Conservation (phyloP, 2,888 invertebrate genomes). For the Lydus trimaculatus region DNA sequence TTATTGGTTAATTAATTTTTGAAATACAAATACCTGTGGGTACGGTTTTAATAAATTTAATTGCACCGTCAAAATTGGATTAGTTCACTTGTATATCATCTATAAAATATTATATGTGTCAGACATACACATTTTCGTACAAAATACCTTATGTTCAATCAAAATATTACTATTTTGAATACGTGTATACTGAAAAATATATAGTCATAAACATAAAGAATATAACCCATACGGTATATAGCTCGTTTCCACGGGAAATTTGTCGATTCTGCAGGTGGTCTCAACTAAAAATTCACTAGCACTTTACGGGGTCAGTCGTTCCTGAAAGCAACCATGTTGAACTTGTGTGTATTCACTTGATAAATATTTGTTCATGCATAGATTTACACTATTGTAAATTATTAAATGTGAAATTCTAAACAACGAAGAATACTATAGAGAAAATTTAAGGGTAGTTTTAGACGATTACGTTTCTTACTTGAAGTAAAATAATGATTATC, state of each 20-base stretch:
- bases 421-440: background rate
- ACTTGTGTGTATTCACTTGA: constrained; percentile 20
- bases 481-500: constrained; percentile 12
- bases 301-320: constrained; percentile 32
- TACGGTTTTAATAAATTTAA: constrained; percentile 6
- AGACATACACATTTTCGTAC: background rate
- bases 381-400: constrained; percentile 16
- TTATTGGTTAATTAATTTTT: constrained; percentile 11
- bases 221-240: constrained; percentile 31
- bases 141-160: constrained; percentile 12
- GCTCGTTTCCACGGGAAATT: constrained; percentile 29
- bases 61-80: constrained; percentile 6
- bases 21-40: background rate
- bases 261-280: constrained; percentile 32
- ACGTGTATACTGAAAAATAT: constrained; percentile 28
- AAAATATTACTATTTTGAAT: constrained; percentile 29
- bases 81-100: constrained; percentile 3
- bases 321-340: constrained; percentile 20
- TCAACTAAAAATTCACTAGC: constrained; percentile 25
- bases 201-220: constrained; percentile 31
- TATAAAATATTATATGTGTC: constrained; percentile 1
- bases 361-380: constrained; percentile 29
- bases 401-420: background rate
- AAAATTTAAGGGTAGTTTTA: background rate
- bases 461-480: background rate